phyloP scores from a whole-genome alignment of 2,888 invertebrate species.

The Perithous albicinctus region DNA sequence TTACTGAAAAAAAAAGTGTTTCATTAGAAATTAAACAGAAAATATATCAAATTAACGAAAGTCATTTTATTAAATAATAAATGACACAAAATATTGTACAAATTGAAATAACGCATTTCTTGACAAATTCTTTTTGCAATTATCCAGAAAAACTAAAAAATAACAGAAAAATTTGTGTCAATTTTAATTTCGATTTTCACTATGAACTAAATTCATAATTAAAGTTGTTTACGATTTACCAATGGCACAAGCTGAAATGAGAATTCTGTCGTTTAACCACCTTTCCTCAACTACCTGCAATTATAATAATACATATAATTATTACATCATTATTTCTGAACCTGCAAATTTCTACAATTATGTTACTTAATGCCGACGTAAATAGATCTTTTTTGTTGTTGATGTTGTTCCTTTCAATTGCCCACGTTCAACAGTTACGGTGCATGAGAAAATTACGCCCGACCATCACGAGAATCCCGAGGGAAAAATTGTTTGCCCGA shows the following conservation, averaged over 20 bases:
- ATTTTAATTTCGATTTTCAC: too few species aligned
- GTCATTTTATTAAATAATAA: too few species aligned
- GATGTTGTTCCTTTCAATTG: neutral
- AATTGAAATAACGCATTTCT: too few species aligned
- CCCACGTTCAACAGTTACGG: neutral
- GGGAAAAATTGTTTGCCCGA: slow-evolving; percentile 36
- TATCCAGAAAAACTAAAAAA: too few species aligned
- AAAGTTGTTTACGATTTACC: neutral
- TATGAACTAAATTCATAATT: neutral
- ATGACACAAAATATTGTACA: too few species aligned
- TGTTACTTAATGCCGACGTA: neutral
- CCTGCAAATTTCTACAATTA: neutral
- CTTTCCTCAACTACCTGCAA: neutral
- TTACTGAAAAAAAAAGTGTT: too few species aligned
- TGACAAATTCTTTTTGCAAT: too few species aligned
- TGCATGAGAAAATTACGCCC: neutral
- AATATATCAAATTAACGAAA: too few species aligned
- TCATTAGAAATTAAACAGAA: too few species aligned
- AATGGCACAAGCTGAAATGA: neutral
- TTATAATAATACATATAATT: neutral
- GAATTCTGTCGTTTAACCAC: neutral
- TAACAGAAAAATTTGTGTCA: too few species aligned
- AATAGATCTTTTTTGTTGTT: neutral
- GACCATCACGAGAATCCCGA: neutral
- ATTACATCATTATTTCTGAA: neutral